Conservation (phyloP, 1,140 invertebrate species). For the Leptopilina clavipes region DNA sequence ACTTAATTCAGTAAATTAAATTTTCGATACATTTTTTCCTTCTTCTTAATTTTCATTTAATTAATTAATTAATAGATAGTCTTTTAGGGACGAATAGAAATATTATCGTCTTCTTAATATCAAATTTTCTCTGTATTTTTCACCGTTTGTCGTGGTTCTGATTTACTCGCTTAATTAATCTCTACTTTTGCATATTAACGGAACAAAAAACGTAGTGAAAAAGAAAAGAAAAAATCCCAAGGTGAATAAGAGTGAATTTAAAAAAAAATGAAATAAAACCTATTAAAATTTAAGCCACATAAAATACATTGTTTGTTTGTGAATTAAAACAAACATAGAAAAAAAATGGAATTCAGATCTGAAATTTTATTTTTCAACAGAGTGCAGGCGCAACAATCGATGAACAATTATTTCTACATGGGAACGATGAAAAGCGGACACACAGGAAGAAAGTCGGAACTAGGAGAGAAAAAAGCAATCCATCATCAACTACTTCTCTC, state of each 20-base stretch:
- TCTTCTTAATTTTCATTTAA: no score
- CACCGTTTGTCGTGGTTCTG: constrained; percentile 7
- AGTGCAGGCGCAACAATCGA: constrained; percentile 38
- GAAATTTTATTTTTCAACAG: constrained; percentile 37
- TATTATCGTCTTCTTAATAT: background rate
- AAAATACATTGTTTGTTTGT: background rate
- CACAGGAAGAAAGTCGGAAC: constrained; percentile 4
- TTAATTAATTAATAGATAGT: background rate
- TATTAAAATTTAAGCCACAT: background rate
- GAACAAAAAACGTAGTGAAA: background rate
- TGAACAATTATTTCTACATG: constrained; percentile 49
- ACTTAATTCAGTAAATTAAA: no score
- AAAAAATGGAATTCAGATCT: constrained; percentile 35
- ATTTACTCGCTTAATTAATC: constrained; percentile 22
- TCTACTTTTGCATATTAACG: background rate
- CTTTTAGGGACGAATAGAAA: background rate
- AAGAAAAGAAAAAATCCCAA: background rate
- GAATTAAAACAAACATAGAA: constrained; percentile 4
- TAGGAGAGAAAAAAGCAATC: constrained; percentile 45
- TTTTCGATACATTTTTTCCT: no score
- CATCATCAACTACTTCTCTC: constrained; percentile 52
- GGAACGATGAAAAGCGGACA: constrained; percentile 43
- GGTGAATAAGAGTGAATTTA: background rate
- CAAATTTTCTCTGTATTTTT: background rate
- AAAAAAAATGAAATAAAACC: background rate